A percentile compares a stretch with the other conserved stretches of the same genome.
phyloP scores from a whole-genome alignment of 2,888 invertebrate species.

The Criorhina ranunculi region DNA sequence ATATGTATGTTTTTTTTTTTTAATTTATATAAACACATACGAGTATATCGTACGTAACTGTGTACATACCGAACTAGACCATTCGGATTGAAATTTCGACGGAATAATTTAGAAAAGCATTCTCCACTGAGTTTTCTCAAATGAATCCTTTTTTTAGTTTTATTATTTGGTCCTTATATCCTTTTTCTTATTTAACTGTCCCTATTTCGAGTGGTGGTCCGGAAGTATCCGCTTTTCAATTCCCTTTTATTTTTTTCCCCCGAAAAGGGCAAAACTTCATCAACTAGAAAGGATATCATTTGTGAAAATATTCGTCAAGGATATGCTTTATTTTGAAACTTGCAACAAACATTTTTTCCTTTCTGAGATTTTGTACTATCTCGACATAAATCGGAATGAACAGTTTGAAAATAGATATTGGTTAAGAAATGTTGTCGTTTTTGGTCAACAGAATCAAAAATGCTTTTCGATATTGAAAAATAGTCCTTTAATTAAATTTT shows the following conservation, averaged over 20 bases:
- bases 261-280: constrained; percentile 60
- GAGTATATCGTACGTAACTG: constrained; percentile 5
- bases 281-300: constrained; percentile 69
- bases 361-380: constrained; percentile 15
- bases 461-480: too few species aligned
- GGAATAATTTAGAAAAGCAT: constrained; percentile 62
- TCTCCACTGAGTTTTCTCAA: constrained; percentile 46
- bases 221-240: constrained; percentile 48
- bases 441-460: neutral
- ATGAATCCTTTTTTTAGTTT: constrained; percentile 57
- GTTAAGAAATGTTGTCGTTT: constrained; percentile 29
- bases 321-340: constrained; percentile 35
- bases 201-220: constrained; percentile 48
- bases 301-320: constrained; percentile 44
- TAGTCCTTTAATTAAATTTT: too few species aligned
- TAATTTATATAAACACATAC: constrained; percentile 6
- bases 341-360: constrained; percentile 20
- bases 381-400: too few species aligned
- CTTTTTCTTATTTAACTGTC: constrained; percentile 34
- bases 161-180: constrained; percentile 20
- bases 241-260: constrained; percentile 3
- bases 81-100: constrained; percentile 50
- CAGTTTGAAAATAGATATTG: neutral
- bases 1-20: constrained; percentile 10
- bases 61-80: constrained; percentile 36